Conservation (phyloP, 2,113 vertebrate species). For the Scopus umbretta region DNA sequence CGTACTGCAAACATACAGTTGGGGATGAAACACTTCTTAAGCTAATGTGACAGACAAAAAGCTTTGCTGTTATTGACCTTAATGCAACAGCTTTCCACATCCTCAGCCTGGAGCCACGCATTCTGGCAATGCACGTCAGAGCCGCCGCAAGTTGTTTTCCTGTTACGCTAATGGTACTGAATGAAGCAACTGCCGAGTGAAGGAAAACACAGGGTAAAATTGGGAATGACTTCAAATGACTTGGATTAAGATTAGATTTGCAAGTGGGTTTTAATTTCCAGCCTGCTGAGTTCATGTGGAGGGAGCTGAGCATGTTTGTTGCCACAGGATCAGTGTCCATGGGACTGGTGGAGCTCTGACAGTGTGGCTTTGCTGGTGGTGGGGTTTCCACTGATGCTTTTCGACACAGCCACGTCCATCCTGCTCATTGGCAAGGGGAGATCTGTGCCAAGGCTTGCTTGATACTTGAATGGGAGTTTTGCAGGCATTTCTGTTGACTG, state of each 20-base stretch:
- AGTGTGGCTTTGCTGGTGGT: accelerated
- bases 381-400: neutral
- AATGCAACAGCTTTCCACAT: neutral
- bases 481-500: neutral
- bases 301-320: neutral
- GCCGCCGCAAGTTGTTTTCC: neutral
- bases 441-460: neutral
- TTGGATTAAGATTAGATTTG: neutral
- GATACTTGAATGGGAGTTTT: neutral
- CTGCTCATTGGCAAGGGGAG: accelerated
- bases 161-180: neutral
- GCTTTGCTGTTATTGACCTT: neutral
- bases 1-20: neutral
- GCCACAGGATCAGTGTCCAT: neutral
- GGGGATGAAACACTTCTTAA: neutral
- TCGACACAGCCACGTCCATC: accelerated
- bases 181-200: neutral
- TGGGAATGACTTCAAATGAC: neutral
- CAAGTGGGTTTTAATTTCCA: neutral
- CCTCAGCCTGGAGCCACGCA: neutral
- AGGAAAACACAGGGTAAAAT: neutral
- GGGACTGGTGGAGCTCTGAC: neutral
- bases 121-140: neutral
- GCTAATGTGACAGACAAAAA: neutral
- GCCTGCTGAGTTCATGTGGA: accelerated